Evolutionary conservation across 2,888 invertebrate genomes (phyloP).

Genomic region (Chorisops tibialis): DNA sequence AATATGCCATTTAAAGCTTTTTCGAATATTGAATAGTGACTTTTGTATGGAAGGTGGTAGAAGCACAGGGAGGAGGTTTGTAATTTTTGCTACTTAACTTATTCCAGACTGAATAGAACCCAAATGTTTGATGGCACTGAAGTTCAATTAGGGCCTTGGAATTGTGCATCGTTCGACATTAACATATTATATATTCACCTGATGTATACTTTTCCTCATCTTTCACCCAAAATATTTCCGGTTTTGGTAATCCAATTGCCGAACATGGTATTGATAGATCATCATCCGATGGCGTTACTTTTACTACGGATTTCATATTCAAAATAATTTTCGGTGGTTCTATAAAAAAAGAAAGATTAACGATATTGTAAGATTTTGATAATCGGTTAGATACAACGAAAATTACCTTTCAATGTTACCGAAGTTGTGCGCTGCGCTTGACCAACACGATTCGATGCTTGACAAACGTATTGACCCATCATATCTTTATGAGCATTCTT

Average conservation of each 20-base stretch:
- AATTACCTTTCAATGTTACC: conserved; percentile 53
- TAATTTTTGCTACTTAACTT: no score
- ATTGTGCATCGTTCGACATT: no score
- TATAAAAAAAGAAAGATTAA: conserved; percentile 39
- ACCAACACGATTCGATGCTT: conserved; percentile 60
- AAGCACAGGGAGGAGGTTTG: no score
- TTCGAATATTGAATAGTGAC: no score
- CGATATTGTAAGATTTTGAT: neutral
- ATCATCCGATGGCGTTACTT: conserved; percentile 40
- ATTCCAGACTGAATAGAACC: no score
- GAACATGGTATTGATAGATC: conserved; percentile 50
- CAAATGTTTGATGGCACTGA: no score
- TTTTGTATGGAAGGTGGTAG: no score
- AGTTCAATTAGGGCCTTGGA: no score
- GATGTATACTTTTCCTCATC: conserved; percentile 27
- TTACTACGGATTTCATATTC: conserved; percentile 51
- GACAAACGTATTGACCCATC: conserved; percentile 58
- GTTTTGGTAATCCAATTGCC: conserved; percentile 55
- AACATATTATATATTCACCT: conserved; percentile 4
- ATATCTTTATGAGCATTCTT: conserved; percentile 51
- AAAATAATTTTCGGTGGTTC: conserved; percentile 53
- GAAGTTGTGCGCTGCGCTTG: conserved; percentile 48
- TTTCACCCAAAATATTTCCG: conserved; percentile 58
- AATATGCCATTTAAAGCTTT: no score
- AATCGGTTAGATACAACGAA: no score